Conservation (phyloP, 2,113 vertebrate genomes). For the Coreoperca whiteheadi region DNA sequence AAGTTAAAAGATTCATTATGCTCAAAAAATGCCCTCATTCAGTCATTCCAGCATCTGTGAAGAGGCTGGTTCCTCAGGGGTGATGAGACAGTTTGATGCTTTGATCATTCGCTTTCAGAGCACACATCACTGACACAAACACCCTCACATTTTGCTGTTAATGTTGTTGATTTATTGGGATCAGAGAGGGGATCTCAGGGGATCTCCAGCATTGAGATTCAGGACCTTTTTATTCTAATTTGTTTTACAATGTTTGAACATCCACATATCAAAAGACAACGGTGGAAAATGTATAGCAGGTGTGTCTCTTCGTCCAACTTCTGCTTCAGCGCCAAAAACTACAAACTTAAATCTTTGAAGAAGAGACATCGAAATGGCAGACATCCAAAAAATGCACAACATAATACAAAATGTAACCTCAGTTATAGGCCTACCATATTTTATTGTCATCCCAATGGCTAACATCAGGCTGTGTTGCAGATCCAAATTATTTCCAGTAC, state of each 20-base stretch:
- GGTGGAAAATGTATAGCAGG: slow-evolving; percentile 48
- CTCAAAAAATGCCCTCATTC: slow-evolving; percentile 52
- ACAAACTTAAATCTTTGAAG: slow-evolving; percentile 33
- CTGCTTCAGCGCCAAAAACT: slow-evolving; percentile 37
- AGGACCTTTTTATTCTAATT: slow-evolving; percentile 49
- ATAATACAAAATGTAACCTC: neutral
- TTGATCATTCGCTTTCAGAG: slow-evolving; percentile 34
- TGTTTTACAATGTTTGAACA: slow-evolving; percentile 42
- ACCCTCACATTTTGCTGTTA: slow-evolving; percentile 36
- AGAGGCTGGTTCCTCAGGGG: slow-evolving; percentile 16
- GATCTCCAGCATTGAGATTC: slow-evolving; percentile 44
- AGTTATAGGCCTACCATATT: slow-evolving; percentile 6
- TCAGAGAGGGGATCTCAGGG: slow-evolving; percentile 41
- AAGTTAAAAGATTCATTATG: slow-evolving; percentile 52
- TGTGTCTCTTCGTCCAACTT: slow-evolving; percentile 43
- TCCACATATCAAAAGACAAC: slow-evolving; percentile 41
- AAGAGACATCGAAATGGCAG: slow-evolving; percentile 23
- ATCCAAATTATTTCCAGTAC: slow-evolving; percentile 30
- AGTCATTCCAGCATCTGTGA: slow-evolving; percentile 31
- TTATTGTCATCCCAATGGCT: neutral
- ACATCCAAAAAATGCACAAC: slow-evolving; percentile 3
- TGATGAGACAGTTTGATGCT: slow-evolving; percentile 14
- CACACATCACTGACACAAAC: slow-evolving; percentile 24
- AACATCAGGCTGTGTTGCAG: slow-evolving; percentile 7
- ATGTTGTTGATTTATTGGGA: slow-evolving; percentile 53